Base-by-base conservation (phyloP, 2,888 invertebrate genomes). In the Sarcophaga rosellei region DNA sequence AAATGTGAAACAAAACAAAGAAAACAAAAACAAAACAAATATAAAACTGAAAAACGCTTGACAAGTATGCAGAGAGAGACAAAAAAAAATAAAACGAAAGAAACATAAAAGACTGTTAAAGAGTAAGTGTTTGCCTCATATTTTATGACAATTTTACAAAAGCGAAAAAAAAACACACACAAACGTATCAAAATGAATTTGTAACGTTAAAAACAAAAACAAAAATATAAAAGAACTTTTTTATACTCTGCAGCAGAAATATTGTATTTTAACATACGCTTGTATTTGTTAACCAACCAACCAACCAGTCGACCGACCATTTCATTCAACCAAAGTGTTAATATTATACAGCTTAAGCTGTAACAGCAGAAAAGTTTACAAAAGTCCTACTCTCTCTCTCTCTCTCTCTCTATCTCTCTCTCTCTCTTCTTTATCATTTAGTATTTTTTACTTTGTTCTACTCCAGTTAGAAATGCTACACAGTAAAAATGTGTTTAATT, bases 401-500 rank as follows among this genome's bases (percentile, higher is more conserved):
- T 21, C 25, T 25, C 5, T 69, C 74, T 59, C 25, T 57, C 21
- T 77, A n/a, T 76, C 21, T 57, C 57, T 35, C 17, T 23, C 68
- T 15, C 21, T 81, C 47, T 65, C 65, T 59, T 83, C 70, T 57
- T 72, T 76, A 68, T 80, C 69, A 57, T 82, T 57, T 12, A 45
- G 68, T 76, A 62, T 45, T 76, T 35, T 35, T 35, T 74, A 59
- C 61, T 59, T 82, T 78, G 74, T 69, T 82, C 44, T 57, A 61
- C 47, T 85, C 79, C 66, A 82, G 69, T 79, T 82, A 73, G 78
- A 85, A 70, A 68, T 75, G 53, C 74, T 35, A 35, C 65, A 65
- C 63, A 77, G 53, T 72, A 66, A 86, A 88, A 88, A 80, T 89
- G 88, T 88, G 89, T 89, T 89, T 89, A 89, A 89, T 89, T 89